phyloP scores from a whole-genome alignment of 2,888 invertebrate species.

The Drosophila algonquin region DNA sequence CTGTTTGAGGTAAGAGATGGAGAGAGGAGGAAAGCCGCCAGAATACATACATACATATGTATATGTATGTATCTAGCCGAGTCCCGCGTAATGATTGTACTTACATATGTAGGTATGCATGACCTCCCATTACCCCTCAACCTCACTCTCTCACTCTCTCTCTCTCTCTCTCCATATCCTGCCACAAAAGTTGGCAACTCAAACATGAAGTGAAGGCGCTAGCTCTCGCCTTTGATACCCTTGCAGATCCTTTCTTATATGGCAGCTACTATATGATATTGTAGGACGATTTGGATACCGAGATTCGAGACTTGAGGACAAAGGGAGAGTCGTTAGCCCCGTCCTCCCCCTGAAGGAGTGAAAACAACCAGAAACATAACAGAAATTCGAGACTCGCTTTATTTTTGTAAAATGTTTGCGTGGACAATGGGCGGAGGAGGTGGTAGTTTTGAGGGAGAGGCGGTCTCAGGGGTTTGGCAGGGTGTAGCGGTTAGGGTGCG shows the following conservation, averaged over 20 bases:
- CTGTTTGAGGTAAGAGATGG: conserved; percentile 2
- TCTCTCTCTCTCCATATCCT: conserved; percentile 1
- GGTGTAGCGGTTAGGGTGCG: conserved; percentile 23
- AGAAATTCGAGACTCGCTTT: conserved; percentile 34
- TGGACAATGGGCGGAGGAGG: conserved; percentile 57
- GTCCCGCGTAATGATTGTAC: conserved; percentile 72
- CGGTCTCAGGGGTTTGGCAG: not conserved
- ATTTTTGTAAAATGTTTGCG: conserved; percentile 41
- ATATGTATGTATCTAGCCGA: conserved; percentile 46
- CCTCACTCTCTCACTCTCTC: not conserved
- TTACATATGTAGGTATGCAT: conserved; percentile 70
- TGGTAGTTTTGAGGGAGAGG: not conserved
- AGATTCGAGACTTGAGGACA: too few relatives aligned
- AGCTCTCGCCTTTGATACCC: not conserved
- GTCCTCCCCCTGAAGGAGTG: too few relatives aligned
- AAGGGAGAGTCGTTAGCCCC: too few relatives aligned
- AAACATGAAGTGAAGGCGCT: conserved; percentile 49
- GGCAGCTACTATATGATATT: too few relatives aligned
- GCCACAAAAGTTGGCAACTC: conserved; percentile 62
- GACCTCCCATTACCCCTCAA: conserved; percentile 43
- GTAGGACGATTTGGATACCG: not conserved
- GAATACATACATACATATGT: conserved; percentile 3
- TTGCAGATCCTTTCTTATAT: not conserved
- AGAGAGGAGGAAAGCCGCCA: conserved; percentile 2
- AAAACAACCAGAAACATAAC: conserved; percentile 36